Percentiles rank a stretch among this genome's conserved stretches.
Evolutionary conservation across 2,113 vertebrate species (phyloP).

Genomic region (Lipotes vexillifer): DNA sequence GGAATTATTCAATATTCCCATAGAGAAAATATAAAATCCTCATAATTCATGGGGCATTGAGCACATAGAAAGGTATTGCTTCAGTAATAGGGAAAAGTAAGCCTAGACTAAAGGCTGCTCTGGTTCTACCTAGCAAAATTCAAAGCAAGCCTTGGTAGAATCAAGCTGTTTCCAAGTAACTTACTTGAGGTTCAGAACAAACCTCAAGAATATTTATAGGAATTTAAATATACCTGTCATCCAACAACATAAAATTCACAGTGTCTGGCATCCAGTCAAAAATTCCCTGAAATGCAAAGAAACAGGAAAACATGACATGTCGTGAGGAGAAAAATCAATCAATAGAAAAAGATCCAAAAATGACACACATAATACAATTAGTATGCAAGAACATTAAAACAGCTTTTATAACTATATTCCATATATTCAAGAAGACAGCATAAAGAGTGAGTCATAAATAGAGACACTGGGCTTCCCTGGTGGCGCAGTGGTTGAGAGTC

Average conservation of each 20-base stretch:
- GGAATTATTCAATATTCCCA: not conserved
- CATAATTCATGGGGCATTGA: not conserved
- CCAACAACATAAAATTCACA: not conserved
- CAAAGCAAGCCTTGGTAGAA: not conserved
- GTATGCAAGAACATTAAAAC: not conserved
- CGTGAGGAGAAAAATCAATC: not conserved
- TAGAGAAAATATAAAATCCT: not conserved
- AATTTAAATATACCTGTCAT: not conserved
- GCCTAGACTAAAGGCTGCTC: not conserved
- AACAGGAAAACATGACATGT: not conserved
- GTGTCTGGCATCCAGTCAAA: not conserved
- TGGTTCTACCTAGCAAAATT: not conserved
- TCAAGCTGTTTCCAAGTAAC: not conserved
- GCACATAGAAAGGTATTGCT: not conserved
- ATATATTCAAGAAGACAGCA: not conserved
- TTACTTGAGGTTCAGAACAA: not conserved
- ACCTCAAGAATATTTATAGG: not conserved
- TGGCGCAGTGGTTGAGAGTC: too few relatives aligned
- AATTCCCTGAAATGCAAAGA: not conserved
- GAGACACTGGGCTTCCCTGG: too few relatives aligned
- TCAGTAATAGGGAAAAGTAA: not conserved
- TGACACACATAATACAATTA: not conserved
- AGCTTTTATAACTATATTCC: not conserved
- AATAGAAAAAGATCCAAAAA: not conserved
- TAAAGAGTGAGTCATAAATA: not conserved